phyloP scores from a whole-genome alignment of 1,140 invertebrate species.

The Ylistrum balloti region DNA sequence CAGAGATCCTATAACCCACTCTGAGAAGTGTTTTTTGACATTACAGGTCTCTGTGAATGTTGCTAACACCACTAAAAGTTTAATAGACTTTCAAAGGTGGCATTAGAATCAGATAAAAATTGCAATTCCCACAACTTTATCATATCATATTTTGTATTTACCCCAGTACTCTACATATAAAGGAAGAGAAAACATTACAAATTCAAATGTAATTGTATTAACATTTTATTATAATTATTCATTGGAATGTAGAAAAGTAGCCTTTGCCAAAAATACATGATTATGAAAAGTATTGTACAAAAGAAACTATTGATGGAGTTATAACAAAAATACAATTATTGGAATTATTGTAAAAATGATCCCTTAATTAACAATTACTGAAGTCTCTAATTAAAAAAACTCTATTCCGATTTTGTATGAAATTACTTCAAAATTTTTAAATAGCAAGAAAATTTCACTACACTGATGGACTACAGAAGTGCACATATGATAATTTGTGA shows the following conservation, averaged over 20 bases:
- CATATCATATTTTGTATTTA: no score
- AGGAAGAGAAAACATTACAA: neutral
- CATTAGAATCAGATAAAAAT: no score
- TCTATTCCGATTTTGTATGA: neutral
- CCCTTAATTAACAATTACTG: neutral
- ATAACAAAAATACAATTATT: neutral
- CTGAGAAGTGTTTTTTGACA: no score
- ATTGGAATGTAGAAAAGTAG: slow-evolving; percentile 39
- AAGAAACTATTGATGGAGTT: neutral
- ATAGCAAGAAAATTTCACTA: neutral
- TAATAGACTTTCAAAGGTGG: no score
- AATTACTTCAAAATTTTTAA: neutral
- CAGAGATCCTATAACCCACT: no score
- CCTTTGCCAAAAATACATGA: slow-evolving; percentile 27
- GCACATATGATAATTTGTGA: neutral
- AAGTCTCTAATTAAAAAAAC: neutral
- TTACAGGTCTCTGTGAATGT: no score
- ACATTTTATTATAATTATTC: slow-evolving; percentile 40
- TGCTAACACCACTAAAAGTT: no score
- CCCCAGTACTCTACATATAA: no score
- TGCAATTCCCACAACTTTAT: no score
- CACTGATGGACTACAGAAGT: neutral
- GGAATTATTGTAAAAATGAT: slow-evolving; percentile 9
- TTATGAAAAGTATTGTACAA: slow-evolving; percentile 16
- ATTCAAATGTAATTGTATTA: neutral